Conservation (phyloP, 2,113 vertebrate species). For the Chaetops frenatus region DNA sequence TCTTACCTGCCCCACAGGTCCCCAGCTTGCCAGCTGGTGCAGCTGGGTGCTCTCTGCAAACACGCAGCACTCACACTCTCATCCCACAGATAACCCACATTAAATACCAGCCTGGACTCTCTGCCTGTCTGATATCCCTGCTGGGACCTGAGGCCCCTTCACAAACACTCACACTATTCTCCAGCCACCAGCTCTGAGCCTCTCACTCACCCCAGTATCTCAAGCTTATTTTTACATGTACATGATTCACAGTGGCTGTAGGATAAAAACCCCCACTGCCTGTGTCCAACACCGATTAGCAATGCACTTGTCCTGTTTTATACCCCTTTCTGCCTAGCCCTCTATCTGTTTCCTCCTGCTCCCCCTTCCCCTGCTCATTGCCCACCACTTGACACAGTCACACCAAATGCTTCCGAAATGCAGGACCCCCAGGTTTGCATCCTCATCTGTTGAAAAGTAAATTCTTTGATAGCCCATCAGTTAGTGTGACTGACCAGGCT, state of each 20-base stretch:
- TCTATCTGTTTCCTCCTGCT: background rate
- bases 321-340: background rate
- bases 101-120: background rate
- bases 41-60: background rate
- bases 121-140: background rate
- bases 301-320: fast-evolving
- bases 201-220: background rate
- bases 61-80: fast-evolving
- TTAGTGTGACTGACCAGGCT: background rate
- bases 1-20: background rate
- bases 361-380: background rate
- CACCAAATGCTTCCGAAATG: background rate
- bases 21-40: fast-evolving
- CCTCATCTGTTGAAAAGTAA: background rate
- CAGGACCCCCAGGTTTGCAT: background rate
- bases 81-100: fast-evolving
- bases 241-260: background rate
- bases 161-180: background rate
- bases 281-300: background rate
- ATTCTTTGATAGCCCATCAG: background rate
- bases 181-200: background rate
- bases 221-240: background rate
- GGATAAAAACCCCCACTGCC: background rate
- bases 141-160: fast-evolving
- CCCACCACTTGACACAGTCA: background rate